Evolutionary conservation across 2,888 invertebrate species (phyloP).

Genomic region (Cantharis nigra): DNA sequence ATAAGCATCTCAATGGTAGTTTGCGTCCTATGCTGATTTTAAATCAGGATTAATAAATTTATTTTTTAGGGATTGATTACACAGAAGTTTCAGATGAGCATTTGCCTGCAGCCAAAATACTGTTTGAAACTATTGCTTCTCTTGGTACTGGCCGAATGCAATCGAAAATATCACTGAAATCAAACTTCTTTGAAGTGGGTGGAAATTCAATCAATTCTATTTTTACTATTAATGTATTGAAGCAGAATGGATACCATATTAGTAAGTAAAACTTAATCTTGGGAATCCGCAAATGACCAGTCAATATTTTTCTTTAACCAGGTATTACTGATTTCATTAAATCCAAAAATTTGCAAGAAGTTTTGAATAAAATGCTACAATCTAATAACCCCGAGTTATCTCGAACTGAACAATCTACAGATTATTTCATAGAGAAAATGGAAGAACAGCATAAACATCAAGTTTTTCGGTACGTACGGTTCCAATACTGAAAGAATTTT

Average conservation of each 20-base stretch:
- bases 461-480: constrained; percentile 75
- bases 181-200: constrained; percentile 83
- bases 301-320: constrained; percentile 40
- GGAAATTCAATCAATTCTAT: constrained; percentile 88
- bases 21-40: constrained; percentile 63
- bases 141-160: constrained; percentile 70
- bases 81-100: constrained; percentile 64
- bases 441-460: constrained; percentile 66
- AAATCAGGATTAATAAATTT: constrained; percentile 43
- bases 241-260: constrained; percentile 77
- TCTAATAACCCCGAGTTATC: constrained; percentile 37
- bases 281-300: no score
- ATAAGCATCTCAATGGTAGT: not conserved
- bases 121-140: constrained; percentile 76
- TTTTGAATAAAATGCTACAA: constrained; percentile 64
- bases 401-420: constrained; percentile 36
- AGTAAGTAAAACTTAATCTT: constrained; percentile 55
- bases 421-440: constrained; percentile 61
- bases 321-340: constrained; percentile 79
- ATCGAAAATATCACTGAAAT: constrained; percentile 63
- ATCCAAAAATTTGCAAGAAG: constrained; percentile 70
- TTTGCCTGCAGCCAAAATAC: constrained; percentile 66
- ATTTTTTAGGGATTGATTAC: constrained; percentile 64
- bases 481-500: no score
- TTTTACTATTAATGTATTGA: constrained; percentile 74